phyloP scores from a whole-genome alignment of 2,888 invertebrate genomes.

The Hydrotaea cyrtoneurina region DNA sequence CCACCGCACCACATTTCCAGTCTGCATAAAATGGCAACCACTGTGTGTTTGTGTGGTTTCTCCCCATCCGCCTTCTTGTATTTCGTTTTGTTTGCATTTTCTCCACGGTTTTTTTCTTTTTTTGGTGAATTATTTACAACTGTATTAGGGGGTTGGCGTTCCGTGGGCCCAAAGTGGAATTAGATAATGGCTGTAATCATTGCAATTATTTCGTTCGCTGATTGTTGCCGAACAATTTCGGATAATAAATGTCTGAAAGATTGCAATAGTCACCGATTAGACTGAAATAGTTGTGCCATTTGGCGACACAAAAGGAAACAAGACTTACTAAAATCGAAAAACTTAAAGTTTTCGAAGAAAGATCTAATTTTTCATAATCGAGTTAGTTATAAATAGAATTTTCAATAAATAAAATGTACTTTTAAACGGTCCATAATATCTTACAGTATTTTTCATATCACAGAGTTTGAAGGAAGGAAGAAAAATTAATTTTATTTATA shows the following conservation, averaged over 20 bases:
- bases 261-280: too few species aligned
- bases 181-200: conserved; percentile 38
- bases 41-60: not conserved
- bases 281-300: too few species aligned
- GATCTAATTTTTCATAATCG: too few species aligned
- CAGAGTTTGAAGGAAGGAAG: too few species aligned
- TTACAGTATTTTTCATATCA: too few species aligned
- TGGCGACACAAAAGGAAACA: too few species aligned
- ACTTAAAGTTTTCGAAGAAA: too few species aligned
- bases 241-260: not conserved
- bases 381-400: too few species aligned
- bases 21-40: conserved; percentile 10
- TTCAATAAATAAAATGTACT: too few species aligned
- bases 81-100: not conserved
- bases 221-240: conserved; percentile 7
- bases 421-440: too few species aligned
- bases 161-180: conserved; percentile 1
- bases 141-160: conserved; percentile 52
- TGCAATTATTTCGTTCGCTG: conserved; percentile 34
- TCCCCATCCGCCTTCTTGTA: not conserved
- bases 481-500: too few species aligned
- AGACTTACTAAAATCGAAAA: too few species aligned
- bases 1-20: conserved; percentile 8
- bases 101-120: not conserved
- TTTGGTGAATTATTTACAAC: conserved; percentile 66